These are phyloP conservation scores for Phania funesta DNA, from an alignment of 2,888 invertebrate genomes.

Conservation along the genomic window DNA sequence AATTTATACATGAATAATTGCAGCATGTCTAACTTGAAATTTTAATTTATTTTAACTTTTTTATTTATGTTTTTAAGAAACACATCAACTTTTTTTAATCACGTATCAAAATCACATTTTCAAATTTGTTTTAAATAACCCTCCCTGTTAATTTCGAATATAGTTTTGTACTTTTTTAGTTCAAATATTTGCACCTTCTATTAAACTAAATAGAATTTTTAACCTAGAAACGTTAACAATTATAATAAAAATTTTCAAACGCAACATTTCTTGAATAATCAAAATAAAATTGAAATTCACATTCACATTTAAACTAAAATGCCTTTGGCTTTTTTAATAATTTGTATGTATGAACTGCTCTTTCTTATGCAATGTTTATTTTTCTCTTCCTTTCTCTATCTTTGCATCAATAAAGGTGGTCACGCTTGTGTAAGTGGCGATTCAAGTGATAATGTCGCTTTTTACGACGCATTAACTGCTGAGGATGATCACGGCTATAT, in stretches of 20 bases:
- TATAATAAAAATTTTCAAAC: constrained; percentile 24
- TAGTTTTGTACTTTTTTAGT: constrained; percentile 3
- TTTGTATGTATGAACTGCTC: constrained; percentile 58
- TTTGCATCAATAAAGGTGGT: constrained; percentile 71
- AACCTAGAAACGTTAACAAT: constrained; percentile 11
- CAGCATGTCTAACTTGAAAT: constrained; percentile 49
- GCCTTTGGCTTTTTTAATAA: constrained; percentile 87
- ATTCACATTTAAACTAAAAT: constrained; percentile 72
- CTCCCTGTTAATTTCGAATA: constrained; percentile 35
- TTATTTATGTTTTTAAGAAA: constrained; percentile 41
- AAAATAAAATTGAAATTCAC: constrained; percentile 57
- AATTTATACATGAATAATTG: constrained; percentile 8
- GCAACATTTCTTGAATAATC: constrained; percentile 51
- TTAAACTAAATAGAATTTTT: constrained; percentile 8
- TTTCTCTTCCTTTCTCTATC: constrained; percentile 73
- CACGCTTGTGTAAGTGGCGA: constrained; percentile 70
- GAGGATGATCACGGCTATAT: constrained; percentile 70
- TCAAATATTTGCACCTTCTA: constrained; percentile 47
- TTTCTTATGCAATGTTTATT: constrained; percentile 68
- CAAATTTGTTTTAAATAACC: constrained; percentile 40
- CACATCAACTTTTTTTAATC: constrained; percentile 51
- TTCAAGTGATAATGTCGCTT: constrained; percentile 74
- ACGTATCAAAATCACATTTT: constrained; percentile 46
- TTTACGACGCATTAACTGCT: constrained; percentile 76
- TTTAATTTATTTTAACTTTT: constrained; percentile 21